Conservation (phyloP, 2,797 vertebrate genomes). For the Dryobates pubescens region DNA sequence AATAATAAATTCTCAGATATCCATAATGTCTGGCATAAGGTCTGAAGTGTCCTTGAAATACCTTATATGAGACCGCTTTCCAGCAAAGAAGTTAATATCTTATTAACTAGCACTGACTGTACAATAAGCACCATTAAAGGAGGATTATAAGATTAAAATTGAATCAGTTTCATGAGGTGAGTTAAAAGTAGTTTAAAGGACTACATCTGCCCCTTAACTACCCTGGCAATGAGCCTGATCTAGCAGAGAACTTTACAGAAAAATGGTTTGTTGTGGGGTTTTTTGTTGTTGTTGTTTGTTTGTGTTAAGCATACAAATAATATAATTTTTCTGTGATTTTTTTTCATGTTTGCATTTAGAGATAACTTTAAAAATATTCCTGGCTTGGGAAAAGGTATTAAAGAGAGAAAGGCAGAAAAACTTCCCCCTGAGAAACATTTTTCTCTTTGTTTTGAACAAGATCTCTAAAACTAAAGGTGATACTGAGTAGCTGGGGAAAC, state of each 20-base stretch:
- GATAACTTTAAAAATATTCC: background rate
- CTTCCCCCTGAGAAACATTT: background rate
- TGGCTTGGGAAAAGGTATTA: background rate
- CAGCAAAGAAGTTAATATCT: background rate
- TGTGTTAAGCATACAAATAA: background rate
- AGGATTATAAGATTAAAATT: constrained; percentile 39
- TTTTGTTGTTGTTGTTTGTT: background rate
- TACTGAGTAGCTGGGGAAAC: background rate
- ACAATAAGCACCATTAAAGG: constrained; percentile 16
- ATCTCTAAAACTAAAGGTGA: background rate
- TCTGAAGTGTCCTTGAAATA: constrained; percentile 19
- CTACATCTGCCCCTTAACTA: constrained; percentile 8
- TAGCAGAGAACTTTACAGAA: background rate
- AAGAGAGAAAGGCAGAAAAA: background rate
- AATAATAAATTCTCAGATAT: constrained; percentile 17
- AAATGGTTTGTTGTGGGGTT: background rate
- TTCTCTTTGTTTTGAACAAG: background rate
- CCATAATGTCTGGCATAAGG: background rate
- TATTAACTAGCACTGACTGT: constrained; percentile 11
- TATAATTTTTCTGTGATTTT: background rate
- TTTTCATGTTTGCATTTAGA: background rate
- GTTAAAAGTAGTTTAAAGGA: constrained; percentile 45
- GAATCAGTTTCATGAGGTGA: constrained; percentile 24
- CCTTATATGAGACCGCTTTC: background rate
- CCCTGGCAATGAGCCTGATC: background rate